Evolutionary conservation across 2,888 invertebrate species (phyloP), one percentile per base, ranked within the genome.

Genomic region (Diaphora mendica): DNA sequence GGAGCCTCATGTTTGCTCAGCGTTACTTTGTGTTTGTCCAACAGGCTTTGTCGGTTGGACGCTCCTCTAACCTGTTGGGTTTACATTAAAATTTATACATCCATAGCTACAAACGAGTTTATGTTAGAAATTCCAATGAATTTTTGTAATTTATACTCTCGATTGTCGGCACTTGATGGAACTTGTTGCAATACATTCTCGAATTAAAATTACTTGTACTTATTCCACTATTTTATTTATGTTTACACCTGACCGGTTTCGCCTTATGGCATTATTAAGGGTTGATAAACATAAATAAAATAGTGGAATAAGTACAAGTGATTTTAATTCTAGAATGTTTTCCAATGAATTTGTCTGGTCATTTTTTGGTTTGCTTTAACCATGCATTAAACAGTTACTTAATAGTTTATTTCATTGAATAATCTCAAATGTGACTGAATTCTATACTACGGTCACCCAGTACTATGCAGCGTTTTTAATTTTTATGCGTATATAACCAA

Each of bases 21-120:
- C 87, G 90, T 90, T 89, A 88, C 91, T 91, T 90, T 87, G 87
- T 91, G 87, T 92, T 93, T 92, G 90, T 85, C 86, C 87, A 89
- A 88, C 84, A 87, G 87, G 89, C 91, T 93, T 91, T 91, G 90
- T 90, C 87, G 88, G 88, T 85, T 82, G 80, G 85, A 87, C 88
- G 83, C 88, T 86, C 81, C 86, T 81, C 82, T 89, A 89, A 92
- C 91, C 90, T 90, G 89, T 91, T 89, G 87, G 87, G 83, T 86
- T 87, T 83, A 79, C 86, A 83, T 87, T 23, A 55, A 55, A n/a
- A n/a, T 55, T 86, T 86, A 85, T 86, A 82, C 79, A 78, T 79
- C 77, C 77, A 80, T 76, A 69, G 76, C 76, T 81, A 77, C 77
- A 84, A 86, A 86, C 86, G 76, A 83, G 84, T 86, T 89, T 87